phyloP scores from a whole-genome alignment of 2,888 invertebrate species.

The Pharmacophagus antenor region DNA sequence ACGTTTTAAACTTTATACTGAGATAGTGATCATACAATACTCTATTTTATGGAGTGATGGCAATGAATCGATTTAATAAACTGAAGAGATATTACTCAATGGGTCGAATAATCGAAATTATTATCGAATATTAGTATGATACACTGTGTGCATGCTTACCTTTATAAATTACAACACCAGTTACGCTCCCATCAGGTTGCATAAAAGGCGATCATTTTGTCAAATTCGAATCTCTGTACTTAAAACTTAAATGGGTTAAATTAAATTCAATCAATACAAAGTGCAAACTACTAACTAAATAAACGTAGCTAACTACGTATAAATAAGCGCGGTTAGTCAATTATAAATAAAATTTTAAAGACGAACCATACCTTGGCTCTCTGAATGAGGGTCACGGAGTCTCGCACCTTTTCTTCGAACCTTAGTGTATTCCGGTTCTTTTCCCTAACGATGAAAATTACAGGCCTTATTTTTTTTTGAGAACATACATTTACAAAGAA shows the following conservation, averaged over 20 bases:
- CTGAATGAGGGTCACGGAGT: conserved; percentile 89
- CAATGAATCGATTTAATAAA: conserved; percentile 41
- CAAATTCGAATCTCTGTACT: conserved; percentile 73
- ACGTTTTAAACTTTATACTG: conserved; percentile 13
- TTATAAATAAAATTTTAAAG: conserved; percentile 26
- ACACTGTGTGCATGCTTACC: conserved; percentile 79
- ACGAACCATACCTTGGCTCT: conserved; percentile 86
- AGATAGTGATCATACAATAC: conserved; percentile 18
- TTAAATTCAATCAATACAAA: conserved; percentile 65
- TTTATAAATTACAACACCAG: conserved; percentile 77
- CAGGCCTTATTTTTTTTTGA: background rate
- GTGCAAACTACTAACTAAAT: conserved; percentile 76
- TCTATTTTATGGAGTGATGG: conserved; percentile 23
- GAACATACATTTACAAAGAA: background rate
- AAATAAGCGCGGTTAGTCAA: conserved; percentile 57
- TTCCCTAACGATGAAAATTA: conserved; percentile 75
- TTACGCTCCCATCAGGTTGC: conserved; percentile 79
- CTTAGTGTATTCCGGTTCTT: conserved; percentile 91
- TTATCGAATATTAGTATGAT: conserved; percentile 45
- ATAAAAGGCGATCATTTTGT: conserved; percentile 79
- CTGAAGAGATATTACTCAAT: conserved; percentile 36
- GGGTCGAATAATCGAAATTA: conserved; percentile 35
- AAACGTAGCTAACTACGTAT: conserved; percentile 72
- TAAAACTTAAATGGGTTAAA: conserved; percentile 71
- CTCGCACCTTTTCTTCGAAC: conserved; percentile 90